These are phyloP conservation scores for Lamprologus sp. DNA, from an alignment of 2,113 vertebrate genomes.

Conservation along the genomic window DNA sequence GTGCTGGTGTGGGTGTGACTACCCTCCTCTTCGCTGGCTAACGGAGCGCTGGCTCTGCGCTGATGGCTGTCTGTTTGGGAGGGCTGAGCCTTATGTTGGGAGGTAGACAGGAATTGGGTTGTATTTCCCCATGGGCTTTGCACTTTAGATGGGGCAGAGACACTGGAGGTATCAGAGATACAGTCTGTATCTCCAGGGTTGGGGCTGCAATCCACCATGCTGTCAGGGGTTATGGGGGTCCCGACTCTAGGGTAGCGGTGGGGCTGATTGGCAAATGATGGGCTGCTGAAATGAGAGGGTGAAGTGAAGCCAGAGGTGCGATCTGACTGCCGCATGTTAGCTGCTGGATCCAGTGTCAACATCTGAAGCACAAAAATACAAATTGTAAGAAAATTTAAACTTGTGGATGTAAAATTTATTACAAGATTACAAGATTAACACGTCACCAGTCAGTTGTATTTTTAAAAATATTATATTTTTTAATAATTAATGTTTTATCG, in stretches of 20 bases:
- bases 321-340: slow-evolving; percentile 73
- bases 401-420: not conserved
- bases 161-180: slow-evolving; percentile 73
- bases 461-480: not conserved
- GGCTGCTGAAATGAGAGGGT: slow-evolving; percentile 55
- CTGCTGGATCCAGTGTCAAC: slow-evolving; percentile 74
- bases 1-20: slow-evolving; percentile 66
- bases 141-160: slow-evolving; percentile 42
- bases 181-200: slow-evolving; percentile 75
- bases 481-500: not conserved
- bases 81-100: not conserved
- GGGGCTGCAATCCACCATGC: slow-evolving; percentile 67
- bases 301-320: slow-evolving; percentile 66
- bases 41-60: slow-evolving; percentile 35
- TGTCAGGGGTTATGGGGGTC: slow-evolving; percentile 77
- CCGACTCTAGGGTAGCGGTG: slow-evolving; percentile 33
- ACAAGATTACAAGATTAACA: not conserved
- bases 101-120: slow-evolving; percentile 30
- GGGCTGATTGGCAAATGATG: slow-evolving; percentile 30
- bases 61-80: slow-evolving; percentile 49
- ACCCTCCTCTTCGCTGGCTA: slow-evolving; percentile 72
- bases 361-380: slow-evolving; percentile 62
- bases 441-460: not conserved
- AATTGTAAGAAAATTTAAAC: not conserved
- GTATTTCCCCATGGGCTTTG: slow-evolving; percentile 11